Evolutionary conservation across 2,113 vertebrate genomes (phyloP).

Genomic region (Narcine bancroftii): DNA sequence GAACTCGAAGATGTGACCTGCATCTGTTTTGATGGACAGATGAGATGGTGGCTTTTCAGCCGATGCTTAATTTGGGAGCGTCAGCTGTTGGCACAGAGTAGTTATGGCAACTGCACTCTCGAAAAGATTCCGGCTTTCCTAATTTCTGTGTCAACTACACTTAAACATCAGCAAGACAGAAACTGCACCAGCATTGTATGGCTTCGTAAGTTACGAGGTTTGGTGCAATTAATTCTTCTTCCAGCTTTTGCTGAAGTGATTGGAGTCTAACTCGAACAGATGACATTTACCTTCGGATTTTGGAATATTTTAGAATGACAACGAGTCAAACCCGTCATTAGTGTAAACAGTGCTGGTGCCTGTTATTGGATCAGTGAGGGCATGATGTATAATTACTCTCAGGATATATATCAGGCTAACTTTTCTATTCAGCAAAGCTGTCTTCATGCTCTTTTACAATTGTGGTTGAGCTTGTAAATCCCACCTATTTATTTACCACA

Average conservation of each 20-base stretch:
- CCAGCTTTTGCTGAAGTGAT: constrained; percentile 61
- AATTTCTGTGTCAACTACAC: constrained; percentile 31
- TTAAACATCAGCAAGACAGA: constrained; percentile 32
- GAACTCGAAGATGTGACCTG: constrained; percentile 75
- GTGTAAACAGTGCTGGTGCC: constrained; percentile 64
- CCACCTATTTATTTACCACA: not conserved
- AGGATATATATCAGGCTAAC: not conserved
- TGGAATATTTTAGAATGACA: constrained; percentile 77
- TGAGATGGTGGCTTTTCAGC: constrained; percentile 72
- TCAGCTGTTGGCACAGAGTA: constrained; percentile 70
- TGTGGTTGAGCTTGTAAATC: not conserved
- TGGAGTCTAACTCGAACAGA: constrained; percentile 72
- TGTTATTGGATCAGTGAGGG: constrained; percentile 63
- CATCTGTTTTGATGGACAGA: constrained; percentile 75
- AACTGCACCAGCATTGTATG: constrained; percentile 48
- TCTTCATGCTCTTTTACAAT: not conserved
- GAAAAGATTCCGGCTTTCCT: constrained; percentile 49
- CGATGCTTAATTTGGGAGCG: constrained; percentile 61
- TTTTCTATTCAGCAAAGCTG: not conserved
- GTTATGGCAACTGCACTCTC: constrained; percentile 71
- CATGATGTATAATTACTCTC: constrained; percentile 47
- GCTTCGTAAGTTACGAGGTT: constrained; percentile 55
- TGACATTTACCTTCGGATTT: constrained; percentile 72
- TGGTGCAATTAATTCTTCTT: constrained; percentile 55
- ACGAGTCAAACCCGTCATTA: constrained; percentile 70